Base-by-base conservation (phyloP, 2,113 vertebrate genomes). In the Chaetodon trifascialis region DNA sequence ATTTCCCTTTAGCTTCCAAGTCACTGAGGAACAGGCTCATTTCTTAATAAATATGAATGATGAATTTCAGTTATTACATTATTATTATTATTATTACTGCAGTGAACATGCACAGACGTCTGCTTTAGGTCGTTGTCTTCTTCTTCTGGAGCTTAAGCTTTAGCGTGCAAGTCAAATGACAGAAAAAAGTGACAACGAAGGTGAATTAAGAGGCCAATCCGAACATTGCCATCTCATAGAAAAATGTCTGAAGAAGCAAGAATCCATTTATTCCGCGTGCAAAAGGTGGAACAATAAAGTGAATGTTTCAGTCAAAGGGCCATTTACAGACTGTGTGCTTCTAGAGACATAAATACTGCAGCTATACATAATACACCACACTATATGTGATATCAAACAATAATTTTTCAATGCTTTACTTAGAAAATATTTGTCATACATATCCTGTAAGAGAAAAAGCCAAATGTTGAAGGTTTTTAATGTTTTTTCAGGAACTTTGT, bases 41-140 rank as follows among this genome's bases (percentile, higher is more conserved):
- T 38, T 73, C 19, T 5, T 17, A 25, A 78, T 30, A 42, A 23
- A 42, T 60, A 59, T 51, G 60, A 16, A 52, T 51, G 11, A n/a
- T n/a, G n/a, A n/a, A 56, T 44, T 56, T n/a, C 0, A 69, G 11
- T 14, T 60, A 30, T 40, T 30, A 23, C 11, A 46, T 11, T 17
- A 51, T 36, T 34, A 63, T 52, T 11, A 66, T 30, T 30, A 30
- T 30, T 30, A 30, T 30, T 30, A 51, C 34, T 56, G 3, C 51
- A 74, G 25, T 7, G 3, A 40, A 34, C 44, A 34, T 51, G 46
- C 52, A n/a, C 46, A 44, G 10, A 36, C 7, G 36, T 58, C 46
- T 69, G 65, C 38, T 76, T 69, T 23, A 25, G 55, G 55, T 75
- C 63, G 68, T 25, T 42, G 11, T 38, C 16, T 36, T 62, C 11